phyloP scores from a whole-genome alignment of 2,888 invertebrate species.

The Ichneumon xanthorius region DNA sequence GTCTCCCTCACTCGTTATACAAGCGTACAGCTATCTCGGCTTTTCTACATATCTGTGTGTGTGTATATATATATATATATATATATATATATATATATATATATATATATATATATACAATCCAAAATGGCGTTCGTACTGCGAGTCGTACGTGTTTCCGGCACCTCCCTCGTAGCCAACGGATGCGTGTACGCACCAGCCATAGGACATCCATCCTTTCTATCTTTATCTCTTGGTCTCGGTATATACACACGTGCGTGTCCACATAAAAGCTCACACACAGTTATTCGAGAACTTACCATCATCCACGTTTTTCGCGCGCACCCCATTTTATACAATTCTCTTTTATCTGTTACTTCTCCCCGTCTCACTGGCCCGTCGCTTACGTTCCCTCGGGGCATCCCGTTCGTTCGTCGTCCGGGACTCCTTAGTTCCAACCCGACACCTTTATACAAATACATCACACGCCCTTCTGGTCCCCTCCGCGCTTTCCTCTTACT shows the following conservation, averaged over 20 bases:
- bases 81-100: slow-evolving; percentile 35
- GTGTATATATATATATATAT: slow-evolving; percentile 24
- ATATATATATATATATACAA: slow-evolving; percentile 36
- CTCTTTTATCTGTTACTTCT: slow-evolving; percentile 83
- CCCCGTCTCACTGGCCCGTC: slow-evolving; percentile 74
- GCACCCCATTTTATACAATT: slow-evolving; percentile 84
- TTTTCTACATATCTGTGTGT: slow-evolving; percentile 36
- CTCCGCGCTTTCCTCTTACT: slow-evolving; percentile 45
- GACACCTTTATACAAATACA: slow-evolving; percentile 85
- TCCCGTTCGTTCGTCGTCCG: slow-evolving; percentile 75
- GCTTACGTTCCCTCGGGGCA: slow-evolving; percentile 82
- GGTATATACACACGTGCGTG: slow-evolving; percentile 38
- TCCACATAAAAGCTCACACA: slow-evolving; percentile 35
- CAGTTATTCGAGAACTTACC: slow-evolving; percentile 59
- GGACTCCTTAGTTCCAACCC: slow-evolving; percentile 83
- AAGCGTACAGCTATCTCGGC: slow-evolving; percentile 38
- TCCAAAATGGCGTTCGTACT: slow-evolving; percentile 77
- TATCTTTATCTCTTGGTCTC: slow-evolving; percentile 48
- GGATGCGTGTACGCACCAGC: slow-evolving; percentile 70
- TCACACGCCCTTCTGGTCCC: slow-evolving; percentile 82
- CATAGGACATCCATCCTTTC: slow-evolving; percentile 44
- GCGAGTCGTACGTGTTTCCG: slow-evolving; percentile 71
- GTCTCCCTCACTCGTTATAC: slow-evolving; percentile 49
- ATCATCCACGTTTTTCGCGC: slow-evolving; percentile 70
- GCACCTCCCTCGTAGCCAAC: slow-evolving; percentile 79